A percentile compares a stretch with the other conserved stretches of the same genome.
phyloP scores from a whole-genome alignment of 2,888 invertebrate species.

The Drosophila stalkeri region DNA sequence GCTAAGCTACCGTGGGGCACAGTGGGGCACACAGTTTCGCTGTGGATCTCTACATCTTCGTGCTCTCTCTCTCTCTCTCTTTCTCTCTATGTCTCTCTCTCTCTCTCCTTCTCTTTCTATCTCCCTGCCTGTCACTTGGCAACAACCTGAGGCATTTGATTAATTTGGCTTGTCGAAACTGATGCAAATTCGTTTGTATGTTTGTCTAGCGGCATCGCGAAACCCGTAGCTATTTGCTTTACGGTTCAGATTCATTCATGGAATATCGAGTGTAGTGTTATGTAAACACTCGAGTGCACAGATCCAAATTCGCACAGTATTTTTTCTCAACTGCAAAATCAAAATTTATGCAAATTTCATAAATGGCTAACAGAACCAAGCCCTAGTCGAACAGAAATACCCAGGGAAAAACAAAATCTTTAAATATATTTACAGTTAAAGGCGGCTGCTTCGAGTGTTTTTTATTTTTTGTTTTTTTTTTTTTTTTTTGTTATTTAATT shows the following conservation, averaged over 20 bases:
- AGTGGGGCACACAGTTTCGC: constrained; percentile 5
- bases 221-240: constrained; percentile 69
- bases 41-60: neutral
- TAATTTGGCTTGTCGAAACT: constrained; percentile 72
- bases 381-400: constrained; percentile 23
- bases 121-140: constrained; percentile 7
- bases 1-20: constrained; percentile 51
- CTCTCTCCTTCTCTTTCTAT: neutral
- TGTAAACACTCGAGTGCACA: constrained; percentile 67
- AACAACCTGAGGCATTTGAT: constrained; percentile 62
- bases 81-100: neutral
- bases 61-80: too few species aligned
- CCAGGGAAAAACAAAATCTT: constrained; percentile 51
- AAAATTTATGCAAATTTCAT: constrained; percentile 74
- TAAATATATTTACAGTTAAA: constrained; percentile 77
- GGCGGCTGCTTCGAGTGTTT: constrained; percentile 68
- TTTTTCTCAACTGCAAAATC: constrained; percentile 56
- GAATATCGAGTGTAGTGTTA: constrained; percentile 66
- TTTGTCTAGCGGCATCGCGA: constrained; percentile 39
- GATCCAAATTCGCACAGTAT: constrained; percentile 56
- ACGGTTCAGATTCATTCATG: constrained; percentile 79
- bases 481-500: constrained; percentile 8
- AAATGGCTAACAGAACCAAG: constrained; percentile 36
- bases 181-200: constrained; percentile 61
- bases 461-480: constrained; percentile 10